phyloP scores from a whole-genome alignment of 2,888 invertebrate species.

The Drosophila fungiperda region DNA sequence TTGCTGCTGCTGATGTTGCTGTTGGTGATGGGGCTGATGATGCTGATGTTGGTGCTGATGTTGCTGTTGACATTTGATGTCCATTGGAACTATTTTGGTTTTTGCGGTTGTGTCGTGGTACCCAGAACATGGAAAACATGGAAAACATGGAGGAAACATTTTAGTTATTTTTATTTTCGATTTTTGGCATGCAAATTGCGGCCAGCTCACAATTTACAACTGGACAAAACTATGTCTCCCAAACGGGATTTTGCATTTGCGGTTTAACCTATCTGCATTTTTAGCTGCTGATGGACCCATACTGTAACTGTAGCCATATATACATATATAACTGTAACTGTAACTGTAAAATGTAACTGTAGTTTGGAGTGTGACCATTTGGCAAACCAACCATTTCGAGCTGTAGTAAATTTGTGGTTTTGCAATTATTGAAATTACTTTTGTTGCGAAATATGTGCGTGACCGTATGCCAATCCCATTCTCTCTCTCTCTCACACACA shows the following conservation, averaged over 20 bases:
- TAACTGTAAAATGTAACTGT: constrained; percentile 27
- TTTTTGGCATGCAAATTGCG: constrained; percentile 76
- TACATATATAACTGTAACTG: not conserved
- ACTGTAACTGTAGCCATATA: constrained; percentile 26
- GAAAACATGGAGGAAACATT: constrained; percentile 69
- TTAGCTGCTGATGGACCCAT: constrained; percentile 12
- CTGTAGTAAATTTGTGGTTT: constrained; percentile 84
- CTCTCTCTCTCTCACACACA: not conserved
- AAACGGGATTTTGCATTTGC: constrained; percentile 76
- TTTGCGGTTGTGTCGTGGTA: constrained; percentile 71
- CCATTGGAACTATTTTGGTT: constrained; percentile 84
- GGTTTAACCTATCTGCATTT: constrained; percentile 64
- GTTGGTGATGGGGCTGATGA: constrained; percentile 58
- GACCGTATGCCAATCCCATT: constrained; percentile 36
- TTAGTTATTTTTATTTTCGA: constrained; percentile 77
- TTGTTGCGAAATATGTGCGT: constrained; percentile 61
- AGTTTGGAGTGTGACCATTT: constrained; percentile 59
- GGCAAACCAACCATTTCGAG: constrained; percentile 66
- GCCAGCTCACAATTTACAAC: constrained; percentile 68
- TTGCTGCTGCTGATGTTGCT: constrained; percentile 44
- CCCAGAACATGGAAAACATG: constrained; percentile 11
- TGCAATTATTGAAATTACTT: constrained; percentile 84
- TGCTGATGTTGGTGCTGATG: constrained; percentile 65
- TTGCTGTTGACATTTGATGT: constrained; percentile 84
- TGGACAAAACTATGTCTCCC: constrained; percentile 57